phyloP scores from a whole-genome alignment of 2,113 vertebrate genomes.

The Ariopsis seemanni region DNA sequence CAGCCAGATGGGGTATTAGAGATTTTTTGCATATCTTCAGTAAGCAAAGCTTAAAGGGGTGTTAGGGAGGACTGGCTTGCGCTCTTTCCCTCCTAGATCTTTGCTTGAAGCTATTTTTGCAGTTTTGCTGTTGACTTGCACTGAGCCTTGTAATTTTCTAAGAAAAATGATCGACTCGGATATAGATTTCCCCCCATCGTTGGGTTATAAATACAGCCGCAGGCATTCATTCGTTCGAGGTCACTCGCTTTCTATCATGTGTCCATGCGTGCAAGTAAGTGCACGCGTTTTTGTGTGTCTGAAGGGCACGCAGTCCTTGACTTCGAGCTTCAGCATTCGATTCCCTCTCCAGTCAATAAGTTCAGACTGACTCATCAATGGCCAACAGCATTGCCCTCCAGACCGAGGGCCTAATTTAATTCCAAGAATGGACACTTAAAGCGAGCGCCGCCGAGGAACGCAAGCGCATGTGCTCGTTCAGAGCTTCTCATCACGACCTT shows the following conservation, averaged over 20 bases:
- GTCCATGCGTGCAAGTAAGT: background rate
- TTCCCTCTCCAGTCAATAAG: constrained; percentile 39
- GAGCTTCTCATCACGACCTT: background rate
- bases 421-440: constrained; percentile 7
- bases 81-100: constrained; percentile 6
- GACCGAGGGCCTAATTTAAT: constrained; percentile 25
- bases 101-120: constrained; percentile 11
- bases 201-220: background rate
- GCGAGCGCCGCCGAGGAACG: background rate
- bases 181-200: background rate
- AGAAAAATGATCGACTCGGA: constrained; percentile 23
- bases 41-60: constrained; percentile 43
- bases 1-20: constrained; percentile 67
- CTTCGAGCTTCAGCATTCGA: constrained; percentile 40
- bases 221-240: constrained; percentile 16
- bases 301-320: constrained; percentile 47
- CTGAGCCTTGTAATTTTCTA: background rate
- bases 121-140: background rate
- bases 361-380: constrained; percentile 28
- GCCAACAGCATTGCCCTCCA: background rate
- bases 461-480: background rate
- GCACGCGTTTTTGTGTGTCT: constrained; percentile 6
- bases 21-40: constrained; percentile 59
- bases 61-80: constrained; percentile 2
- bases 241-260: background rate